These are phyloP conservation scores for Erinaceus europaeus DNA, from an alignment of 2,113 vertebrate genomes.

Conservation along the genomic window DNA sequence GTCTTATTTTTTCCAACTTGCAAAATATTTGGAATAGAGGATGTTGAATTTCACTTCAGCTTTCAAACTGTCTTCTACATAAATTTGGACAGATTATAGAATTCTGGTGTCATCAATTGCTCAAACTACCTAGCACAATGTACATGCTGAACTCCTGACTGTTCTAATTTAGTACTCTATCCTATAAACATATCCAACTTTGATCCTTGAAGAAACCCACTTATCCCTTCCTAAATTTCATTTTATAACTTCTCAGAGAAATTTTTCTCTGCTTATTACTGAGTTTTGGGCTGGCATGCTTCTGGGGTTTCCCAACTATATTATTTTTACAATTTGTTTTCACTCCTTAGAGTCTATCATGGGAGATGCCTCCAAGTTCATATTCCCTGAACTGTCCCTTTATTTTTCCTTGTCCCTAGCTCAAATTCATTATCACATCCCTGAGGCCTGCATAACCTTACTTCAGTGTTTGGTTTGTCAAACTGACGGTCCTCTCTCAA, in stretches of 20 bases:
- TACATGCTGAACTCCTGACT: accelerated
- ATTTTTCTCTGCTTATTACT: background rate
- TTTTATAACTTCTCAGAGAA: background rate
- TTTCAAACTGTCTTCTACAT: background rate
- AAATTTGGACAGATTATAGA: accelerated
- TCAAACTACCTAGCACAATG: too few relatives aligned
- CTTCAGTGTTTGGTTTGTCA: background rate
- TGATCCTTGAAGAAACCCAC: background rate
- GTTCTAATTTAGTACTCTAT: background rate
- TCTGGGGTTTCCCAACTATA: background rate
- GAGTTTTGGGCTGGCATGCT: background rate
- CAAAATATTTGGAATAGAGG: background rate
- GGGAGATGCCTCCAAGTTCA: background rate
- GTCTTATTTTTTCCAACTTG: background rate
- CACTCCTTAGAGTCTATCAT: background rate
- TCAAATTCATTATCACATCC: background rate
- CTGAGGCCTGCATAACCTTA: background rate
- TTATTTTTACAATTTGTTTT: background rate
- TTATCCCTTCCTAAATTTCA: background rate
- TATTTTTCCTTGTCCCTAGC: background rate
- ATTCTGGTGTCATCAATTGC: background rate
- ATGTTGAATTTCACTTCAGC: background rate
- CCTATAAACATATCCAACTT: background rate
- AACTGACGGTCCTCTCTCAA: accelerated
- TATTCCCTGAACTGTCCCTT: background rate